Conservation (phyloP, 2,888 invertebrate genomes). For the Acleris laterana region DNA sequence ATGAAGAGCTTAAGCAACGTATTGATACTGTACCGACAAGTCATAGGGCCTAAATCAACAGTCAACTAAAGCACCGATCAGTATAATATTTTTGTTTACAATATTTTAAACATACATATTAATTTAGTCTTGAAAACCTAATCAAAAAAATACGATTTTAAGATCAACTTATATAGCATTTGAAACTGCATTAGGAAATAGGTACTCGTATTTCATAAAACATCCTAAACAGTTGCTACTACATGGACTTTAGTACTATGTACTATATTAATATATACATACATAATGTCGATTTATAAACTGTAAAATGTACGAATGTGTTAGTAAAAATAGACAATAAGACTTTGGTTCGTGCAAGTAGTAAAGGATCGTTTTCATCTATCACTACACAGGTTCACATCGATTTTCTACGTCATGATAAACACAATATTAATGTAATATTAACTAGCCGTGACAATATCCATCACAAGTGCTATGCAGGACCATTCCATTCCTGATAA, state of each 20-base stretch:
- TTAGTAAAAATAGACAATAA: constrained; percentile 36
- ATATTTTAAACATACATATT: constrained; percentile 14
- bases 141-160: constrained; percentile 1
- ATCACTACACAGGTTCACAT: constrained; percentile 1
- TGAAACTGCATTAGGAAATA: constrained; percentile 15
- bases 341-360: constrained; percentile 34
- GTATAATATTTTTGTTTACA: constrained; percentile 31
- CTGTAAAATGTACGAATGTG: constrained; percentile 29
- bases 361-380: constrained; percentile 36
- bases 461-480: no score
- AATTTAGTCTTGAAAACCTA: constrained; percentile 16
- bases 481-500: no score
- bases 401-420: background rate
- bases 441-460: no score
- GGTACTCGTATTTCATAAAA: constrained; percentile 11
- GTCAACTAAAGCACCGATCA: constrained; percentile 56
- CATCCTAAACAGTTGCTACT: constrained; percentile 23
- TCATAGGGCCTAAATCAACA: constrained; percentile 52
- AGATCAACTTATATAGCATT: constrained; percentile 20
- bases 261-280: constrained; percentile 26
- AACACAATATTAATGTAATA: no score
- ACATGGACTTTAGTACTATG: constrained; percentile 36
- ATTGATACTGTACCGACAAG: no score
- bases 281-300: constrained; percentile 25
- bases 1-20: no score